Evolutionary conservation across 2,797 vertebrate genomes (phyloP), one percentile per base, ranked within the genome.

Genomic region (Trachurus trachurus): DNA sequence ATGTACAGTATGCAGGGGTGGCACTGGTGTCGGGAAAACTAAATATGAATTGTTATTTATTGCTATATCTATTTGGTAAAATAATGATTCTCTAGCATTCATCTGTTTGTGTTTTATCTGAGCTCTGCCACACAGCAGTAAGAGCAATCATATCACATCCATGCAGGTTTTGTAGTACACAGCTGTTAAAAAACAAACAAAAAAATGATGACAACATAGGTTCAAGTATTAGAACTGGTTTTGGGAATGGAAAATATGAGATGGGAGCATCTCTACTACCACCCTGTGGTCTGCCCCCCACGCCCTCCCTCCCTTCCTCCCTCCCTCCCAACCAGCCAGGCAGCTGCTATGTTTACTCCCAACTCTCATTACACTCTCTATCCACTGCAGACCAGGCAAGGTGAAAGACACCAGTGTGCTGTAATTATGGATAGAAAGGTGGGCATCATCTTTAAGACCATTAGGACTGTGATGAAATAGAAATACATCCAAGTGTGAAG

Each of bases 341-440:
- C 84, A 85, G 74, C 84, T 81, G 80, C 83, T 87, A 69, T 56
- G 58, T 76, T 66, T 70, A 70, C 65, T 70, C 63, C 66, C 58
- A 80, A 75, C 62, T 76, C 82, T 85, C 78, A 77, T 87, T 57
- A 83, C 79, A 82, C 77, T 73, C 65, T 72, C 62, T 39, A 74
- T 72, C 71, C 77, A 68, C 80, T 78, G 84, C 87, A 87, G 88
- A 83, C 31, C 64, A 69, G 72, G 59, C 62, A 71, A 82, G 75
- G 80, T 83, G 71, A 89, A 79, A 83, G 40, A 82, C 68, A 68
- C 70, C 37, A 54, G 6, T 54, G 78, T 81, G 74, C 64, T 84
- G 73, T 81, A 62, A 87, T 76, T 74, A 82, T 61, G 47, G 53
- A 81, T 56, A 42, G 49, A 44, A 76, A 6, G 31, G 53, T 13